A percentile compares a stretch with the other conserved stretches of the same genome.
Conservation (phyloP, 2,888 invertebrate genomes). For the Chrysodeixis includens region DNA sequence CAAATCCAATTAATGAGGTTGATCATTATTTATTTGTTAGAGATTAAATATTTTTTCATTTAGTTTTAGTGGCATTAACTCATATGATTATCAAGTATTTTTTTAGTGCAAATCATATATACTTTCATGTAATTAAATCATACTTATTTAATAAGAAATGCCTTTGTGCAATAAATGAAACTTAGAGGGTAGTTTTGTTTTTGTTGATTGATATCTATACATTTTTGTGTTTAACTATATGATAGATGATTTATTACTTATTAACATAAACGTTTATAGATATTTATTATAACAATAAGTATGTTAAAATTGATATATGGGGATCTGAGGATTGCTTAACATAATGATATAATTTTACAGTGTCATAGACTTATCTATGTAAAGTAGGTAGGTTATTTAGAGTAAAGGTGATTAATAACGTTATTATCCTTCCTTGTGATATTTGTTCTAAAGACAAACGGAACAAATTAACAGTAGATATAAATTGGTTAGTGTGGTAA, state of each 20-base stretch:
- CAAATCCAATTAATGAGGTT: conserved; percentile 52
- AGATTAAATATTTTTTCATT: conserved; percentile 39
- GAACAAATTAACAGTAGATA: conserved; percentile 64
- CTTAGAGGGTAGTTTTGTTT: conserved; percentile 46
- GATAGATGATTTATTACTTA: conserved; percentile 40
- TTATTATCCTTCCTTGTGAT: conserved; percentile 51
- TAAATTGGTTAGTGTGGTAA: conserved; percentile 20
- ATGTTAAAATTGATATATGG: conserved; percentile 35
- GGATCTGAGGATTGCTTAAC: conserved; percentile 55
- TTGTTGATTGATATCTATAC: conserved; percentile 52
- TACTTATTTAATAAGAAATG: conserved; percentile 55
- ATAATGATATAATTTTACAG: conserved; percentile 47
- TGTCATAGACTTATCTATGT: conserved; percentile 60
- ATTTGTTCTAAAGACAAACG: conserved; percentile 57
- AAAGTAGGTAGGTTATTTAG: conserved; percentile 46
- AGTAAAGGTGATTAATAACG: conserved; percentile 37
- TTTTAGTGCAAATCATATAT: conserved; percentile 56
- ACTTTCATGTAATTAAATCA: conserved; percentile 44
- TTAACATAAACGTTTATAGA: conserved; percentile 38
- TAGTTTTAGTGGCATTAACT: conserved; percentile 44
- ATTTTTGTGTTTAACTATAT: conserved; percentile 37
- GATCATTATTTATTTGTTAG: conserved; percentile 53
- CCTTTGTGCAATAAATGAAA: conserved; percentile 68
- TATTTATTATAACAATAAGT: conserved; percentile 43
- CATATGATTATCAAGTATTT: conserved; percentile 49